Evolutionary conservation across 2,888 invertebrate genomes (phyloP).

Genomic region (Ophraella communa): DNA sequence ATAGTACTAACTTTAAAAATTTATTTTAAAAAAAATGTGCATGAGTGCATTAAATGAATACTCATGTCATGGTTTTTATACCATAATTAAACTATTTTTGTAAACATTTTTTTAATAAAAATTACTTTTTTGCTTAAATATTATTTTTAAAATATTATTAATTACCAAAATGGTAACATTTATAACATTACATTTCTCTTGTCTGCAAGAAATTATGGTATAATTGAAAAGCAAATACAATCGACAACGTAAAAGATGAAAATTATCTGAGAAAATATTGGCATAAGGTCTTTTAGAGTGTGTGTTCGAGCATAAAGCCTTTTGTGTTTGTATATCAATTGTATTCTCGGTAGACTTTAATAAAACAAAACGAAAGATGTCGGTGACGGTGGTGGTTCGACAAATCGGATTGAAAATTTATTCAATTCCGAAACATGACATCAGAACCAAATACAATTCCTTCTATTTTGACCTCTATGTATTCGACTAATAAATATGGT

Average conservation of each 20-base stretch:
- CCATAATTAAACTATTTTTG: too few species aligned
- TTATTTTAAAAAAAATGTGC: too few species aligned
- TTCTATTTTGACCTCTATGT: conserved; percentile 1
- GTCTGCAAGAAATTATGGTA: background rate
- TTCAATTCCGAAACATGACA: conserved; percentile 20
- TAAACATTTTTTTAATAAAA: too few species aligned
- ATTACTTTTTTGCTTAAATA: background rate
- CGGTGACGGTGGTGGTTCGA: conserved; percentile 45
- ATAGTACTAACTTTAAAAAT: too few species aligned
- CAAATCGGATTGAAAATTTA: conserved; percentile 54
- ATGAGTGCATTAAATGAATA: too few species aligned
- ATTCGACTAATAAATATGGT: background rate
- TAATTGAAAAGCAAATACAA: conserved; percentile 35
- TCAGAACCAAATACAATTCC: background rate
- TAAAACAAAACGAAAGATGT: conserved; percentile 52
- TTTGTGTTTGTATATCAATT: conserved; percentile 47
- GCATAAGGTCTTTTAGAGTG: conserved; percentile 44
- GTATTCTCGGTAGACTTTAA: conserved; percentile 46
- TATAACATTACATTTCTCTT: background rate
- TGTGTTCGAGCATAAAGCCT: conserved; percentile 43
- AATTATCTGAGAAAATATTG: conserved; percentile 44
- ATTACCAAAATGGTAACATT: background rate
- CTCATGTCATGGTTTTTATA: too few species aligned
- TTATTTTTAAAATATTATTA: background rate
- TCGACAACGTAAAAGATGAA: conserved; percentile 40